Percentiles rank a stretch among this genome's conserved stretches.
These are phyloP conservation scores for Arothron firmamentum DNA, from an alignment of 2,113 vertebrate genomes.

Conservation along the genomic window DNA sequence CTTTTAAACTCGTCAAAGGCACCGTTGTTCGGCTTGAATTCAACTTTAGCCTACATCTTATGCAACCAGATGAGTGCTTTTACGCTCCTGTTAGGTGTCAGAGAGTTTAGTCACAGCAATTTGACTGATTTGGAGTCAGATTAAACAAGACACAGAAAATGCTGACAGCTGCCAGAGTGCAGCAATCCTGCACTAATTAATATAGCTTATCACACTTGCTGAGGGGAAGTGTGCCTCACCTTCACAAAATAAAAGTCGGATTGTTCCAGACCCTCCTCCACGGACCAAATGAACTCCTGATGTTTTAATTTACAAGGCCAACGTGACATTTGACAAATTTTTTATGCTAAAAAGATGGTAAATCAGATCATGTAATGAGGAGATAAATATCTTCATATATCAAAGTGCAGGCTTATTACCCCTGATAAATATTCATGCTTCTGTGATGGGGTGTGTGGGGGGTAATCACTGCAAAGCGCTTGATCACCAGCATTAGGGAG, in stretches of 20 bases:
- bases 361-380: background rate
- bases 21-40: conserved; percentile 49
- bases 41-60: conserved; percentile 64
- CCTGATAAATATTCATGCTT: conserved; percentile 43
- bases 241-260: conserved; percentile 21
- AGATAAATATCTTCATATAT: conserved; percentile 30
- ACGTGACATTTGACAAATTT: conserved; percentile 21
- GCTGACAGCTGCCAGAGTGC: background rate
- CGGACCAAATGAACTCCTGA: background rate
- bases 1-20: conserved; percentile 56
- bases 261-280: background rate
- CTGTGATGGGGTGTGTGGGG: conserved; percentile 1
- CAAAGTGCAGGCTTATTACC: conserved; percentile 16
- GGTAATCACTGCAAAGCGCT: background rate
- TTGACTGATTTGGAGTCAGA: conserved; percentile 2
- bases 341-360: conserved; percentile 9
- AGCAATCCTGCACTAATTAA: background rate
- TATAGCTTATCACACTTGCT: background rate
- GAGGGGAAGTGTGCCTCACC: background rate
- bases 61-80: conserved; percentile 39
- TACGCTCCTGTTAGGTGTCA: conserved; percentile 15
- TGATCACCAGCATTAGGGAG: conserved; percentile 8
- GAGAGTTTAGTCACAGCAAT: background rate
- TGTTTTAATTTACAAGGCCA: background rate
- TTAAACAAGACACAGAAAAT: background rate